Percentiles rank a stretch among this genome's conserved stretches.
phyloP scores from a whole-genome alignment of 2,797 vertebrate genomes.

The Hyperoplus lanceolatus region DNA sequence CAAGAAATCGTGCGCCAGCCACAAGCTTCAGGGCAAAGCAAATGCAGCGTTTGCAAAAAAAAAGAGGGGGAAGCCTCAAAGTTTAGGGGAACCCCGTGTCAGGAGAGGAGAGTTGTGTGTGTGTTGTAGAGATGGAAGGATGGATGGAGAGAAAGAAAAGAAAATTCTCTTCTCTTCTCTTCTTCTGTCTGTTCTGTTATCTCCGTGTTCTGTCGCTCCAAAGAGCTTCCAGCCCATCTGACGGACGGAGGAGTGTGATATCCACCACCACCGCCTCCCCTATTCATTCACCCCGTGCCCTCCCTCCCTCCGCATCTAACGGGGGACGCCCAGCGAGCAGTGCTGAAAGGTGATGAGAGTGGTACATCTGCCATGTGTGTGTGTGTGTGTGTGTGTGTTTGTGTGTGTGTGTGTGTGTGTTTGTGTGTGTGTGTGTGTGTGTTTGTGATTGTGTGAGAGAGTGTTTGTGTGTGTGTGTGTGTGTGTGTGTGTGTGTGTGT shows the following conservation, averaged over 20 bases:
- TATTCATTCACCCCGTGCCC: slow-evolving; percentile 37
- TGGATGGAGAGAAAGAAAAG: slow-evolving; percentile 4
- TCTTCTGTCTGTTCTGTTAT: slow-evolving; percentile 23
- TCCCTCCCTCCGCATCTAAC: slow-evolving; percentile 31
- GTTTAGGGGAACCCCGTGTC: slow-evolving; percentile 45
- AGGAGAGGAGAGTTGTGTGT: slow-evolving; percentile 12
- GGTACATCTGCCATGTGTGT: slow-evolving; percentile 61
- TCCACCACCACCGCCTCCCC: slow-evolving; percentile 16
- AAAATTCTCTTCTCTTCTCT: neutral
- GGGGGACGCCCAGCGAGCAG: slow-evolving; percentile 53
- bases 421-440: slow-evolving; percentile 36
- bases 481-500: slow-evolving; percentile 44
- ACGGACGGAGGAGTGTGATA: slow-evolving; percentile 45
- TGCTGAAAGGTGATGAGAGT: slow-evolving; percentile 72
- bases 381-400: slow-evolving; percentile 1
- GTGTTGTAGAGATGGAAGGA: slow-evolving; percentile 26
- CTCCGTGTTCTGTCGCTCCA: slow-evolving; percentile 58
- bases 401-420: slow-evolving; percentile 26
- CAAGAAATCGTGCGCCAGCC: neutral
- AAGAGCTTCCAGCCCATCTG: slow-evolving; percentile 54
- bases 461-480: slow-evolving; percentile 39
- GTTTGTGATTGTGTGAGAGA: slow-evolving; percentile 37
- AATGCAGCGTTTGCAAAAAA: slow-evolving; percentile 23
- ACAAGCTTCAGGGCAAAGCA: slow-evolving; percentile 1
- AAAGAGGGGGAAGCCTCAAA: slow-evolving; percentile 34